Conservation (phyloP, 1,140 invertebrate genomes). For the Ptiloglossa arizonensis region DNA sequence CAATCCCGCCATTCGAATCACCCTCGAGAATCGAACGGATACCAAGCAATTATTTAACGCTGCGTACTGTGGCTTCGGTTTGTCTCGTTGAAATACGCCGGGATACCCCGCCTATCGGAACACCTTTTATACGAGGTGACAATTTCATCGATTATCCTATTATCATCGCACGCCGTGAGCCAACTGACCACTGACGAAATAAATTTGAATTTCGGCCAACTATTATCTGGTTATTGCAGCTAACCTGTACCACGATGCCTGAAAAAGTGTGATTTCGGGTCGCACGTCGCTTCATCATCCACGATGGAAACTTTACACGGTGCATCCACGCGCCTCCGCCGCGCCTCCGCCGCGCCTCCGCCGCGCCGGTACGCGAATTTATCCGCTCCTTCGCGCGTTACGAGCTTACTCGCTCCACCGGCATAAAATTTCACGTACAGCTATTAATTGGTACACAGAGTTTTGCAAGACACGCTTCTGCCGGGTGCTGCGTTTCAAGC, state of each 20-base stretch:
- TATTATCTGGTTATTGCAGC: conserved; percentile 54
- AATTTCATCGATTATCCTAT: conserved; percentile 68
- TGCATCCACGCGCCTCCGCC: no score
- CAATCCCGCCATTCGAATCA: conserved; percentile 68
- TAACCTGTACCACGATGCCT: conserved; percentile 15
- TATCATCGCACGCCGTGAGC: conserved; percentile 60
- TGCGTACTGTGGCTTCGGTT: conserved; percentile 67
- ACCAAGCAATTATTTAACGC: conserved; percentile 71
- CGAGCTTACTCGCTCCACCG: not conserved
- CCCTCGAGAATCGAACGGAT: conserved; percentile 69
- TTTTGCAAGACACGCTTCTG: conserved; percentile 5
- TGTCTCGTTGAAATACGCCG: conserved; percentile 68
- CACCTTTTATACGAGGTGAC: conserved; percentile 62
- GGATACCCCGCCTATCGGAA: conserved; percentile 63
- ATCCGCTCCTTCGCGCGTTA: not conserved
- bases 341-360: no score
- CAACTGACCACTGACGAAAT: conserved; percentile 48
- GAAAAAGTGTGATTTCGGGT: conserved; percentile 40
- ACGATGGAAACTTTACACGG: not conserved
- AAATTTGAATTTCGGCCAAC: conserved; percentile 54
- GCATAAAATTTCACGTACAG: not conserved
- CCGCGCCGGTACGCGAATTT: not conserved
- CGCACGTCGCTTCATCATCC: no score
- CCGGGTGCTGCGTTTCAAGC: not conserved
- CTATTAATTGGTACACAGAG: conserved; percentile 25